Evolutionary conservation across 2,797 vertebrate species (phyloP), one percentile per base, ranked within the genome.

Genomic region (Cirrhinus mrigala): DNA sequence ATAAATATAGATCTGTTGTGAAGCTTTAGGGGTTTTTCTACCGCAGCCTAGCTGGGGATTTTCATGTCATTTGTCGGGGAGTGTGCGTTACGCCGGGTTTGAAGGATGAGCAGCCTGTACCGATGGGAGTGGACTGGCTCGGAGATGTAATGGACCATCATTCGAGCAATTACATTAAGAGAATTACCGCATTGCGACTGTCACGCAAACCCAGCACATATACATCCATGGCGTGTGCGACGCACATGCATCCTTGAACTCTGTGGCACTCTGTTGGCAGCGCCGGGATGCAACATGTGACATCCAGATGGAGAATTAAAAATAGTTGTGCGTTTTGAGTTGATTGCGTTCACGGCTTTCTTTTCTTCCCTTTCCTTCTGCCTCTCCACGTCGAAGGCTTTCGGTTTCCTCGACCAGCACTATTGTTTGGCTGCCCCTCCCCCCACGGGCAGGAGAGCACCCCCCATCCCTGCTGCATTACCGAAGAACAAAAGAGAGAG

Each of bases 401-500:
- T 95, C 92, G 92, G 89, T 95, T 46, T 94, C 92, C 92, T 95
- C 90, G 92, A 94, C 94, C 94, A 74, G 93, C 92, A 94, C 94
- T 93, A 96, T 95, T 96, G 95, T 96, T 93, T 90, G 90, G 90
- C 89, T 48, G 91, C 94, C 95, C 95, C 94, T 94, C 94, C 95
- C 94, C 94, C 94, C 83, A 94, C 88, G 85, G 90, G 93, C 91
- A 90, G 84, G 76, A 82, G 69, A 91, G 90, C 91, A 87, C 89
- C 89, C 92, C 90, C 89, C 76, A 88, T 70, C 88, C 94, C 94
- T 94, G 94, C 94, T 95, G 94, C 93, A 94, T 95, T 94, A 94
- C 91, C 89, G 88, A 95, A 95, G 95, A 96, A 95, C 95, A 96
- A 96, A 96, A 95, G 94, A 93, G 92, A 94, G 93, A 94, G 95